Evolutionary conservation across 2,888 invertebrate species (phyloP).

Genomic region (Chalcosyrphus nemorum): DNA sequence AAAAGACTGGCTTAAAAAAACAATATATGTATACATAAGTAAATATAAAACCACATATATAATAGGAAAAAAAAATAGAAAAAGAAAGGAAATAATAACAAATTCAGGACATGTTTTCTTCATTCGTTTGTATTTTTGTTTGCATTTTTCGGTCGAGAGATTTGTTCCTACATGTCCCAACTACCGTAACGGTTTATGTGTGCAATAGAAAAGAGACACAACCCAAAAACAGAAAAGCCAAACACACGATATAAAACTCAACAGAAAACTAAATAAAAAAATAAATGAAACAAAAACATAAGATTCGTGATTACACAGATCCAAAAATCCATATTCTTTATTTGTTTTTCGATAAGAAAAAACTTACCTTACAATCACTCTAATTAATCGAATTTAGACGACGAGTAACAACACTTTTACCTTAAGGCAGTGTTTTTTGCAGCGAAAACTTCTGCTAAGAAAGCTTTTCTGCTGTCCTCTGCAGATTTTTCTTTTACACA

Average conservation of each 20-base stretch:
- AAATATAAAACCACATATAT: not conserved
- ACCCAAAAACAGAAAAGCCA: conserved; percentile 15
- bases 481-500: no score
- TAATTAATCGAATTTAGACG: no score
- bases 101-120: not conserved
- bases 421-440: no score
- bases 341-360: no score
- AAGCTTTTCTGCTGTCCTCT: conserved; percentile 2
- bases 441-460: not conserved
- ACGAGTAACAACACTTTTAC: no score
- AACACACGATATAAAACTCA: not conserved
- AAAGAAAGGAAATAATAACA: not conserved
- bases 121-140: not conserved
- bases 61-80: not conserved
- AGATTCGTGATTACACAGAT: not conserved
- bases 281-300: not conserved
- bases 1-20: not conserved
- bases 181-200: no score
- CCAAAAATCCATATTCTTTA: no score
- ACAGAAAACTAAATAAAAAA: not conserved
- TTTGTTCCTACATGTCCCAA: no score
- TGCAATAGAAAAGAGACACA: conserved; percentile 13
- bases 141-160: not conserved
- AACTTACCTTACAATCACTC: no score
- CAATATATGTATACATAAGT: no score